Evolutionary conservation across 92 coral and sea anemone genomes (phyloP).

Genomic region (Paragorgia papillata): DNA sequence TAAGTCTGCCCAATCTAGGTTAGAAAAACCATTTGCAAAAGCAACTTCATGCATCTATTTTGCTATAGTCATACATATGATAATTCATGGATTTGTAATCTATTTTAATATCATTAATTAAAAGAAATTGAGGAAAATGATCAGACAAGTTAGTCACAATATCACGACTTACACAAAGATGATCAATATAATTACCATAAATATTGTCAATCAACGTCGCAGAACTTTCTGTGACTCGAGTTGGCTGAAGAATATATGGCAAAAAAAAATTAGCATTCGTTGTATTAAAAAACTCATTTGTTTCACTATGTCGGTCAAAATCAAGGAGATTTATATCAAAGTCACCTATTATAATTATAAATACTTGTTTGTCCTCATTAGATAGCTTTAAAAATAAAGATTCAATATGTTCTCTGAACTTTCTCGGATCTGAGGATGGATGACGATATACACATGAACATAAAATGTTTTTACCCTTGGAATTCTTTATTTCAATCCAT

Average conservation of each 20-base stretch:
- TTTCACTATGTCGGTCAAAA: conserved; percentile 22
- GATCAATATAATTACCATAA: conserved; percentile 29
- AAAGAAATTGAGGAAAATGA: conserved; percentile 48
- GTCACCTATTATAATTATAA: conserved; percentile 26
- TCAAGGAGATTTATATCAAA: conserved; percentile 35
- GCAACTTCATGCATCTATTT: conserved; percentile 38
- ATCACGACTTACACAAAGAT: conserved; percentile 41
- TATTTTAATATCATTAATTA: conserved; percentile 38
- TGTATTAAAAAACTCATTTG: conserved; percentile 26
- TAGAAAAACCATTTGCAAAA: conserved; percentile 18
- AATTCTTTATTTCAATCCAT: conserved; percentile 43
- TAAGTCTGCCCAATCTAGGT: conserved; percentile 27
- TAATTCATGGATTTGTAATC: conserved; percentile 43
- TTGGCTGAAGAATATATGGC: conserved; percentile 12
- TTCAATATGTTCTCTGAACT: conserved; percentile 38
- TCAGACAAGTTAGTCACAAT: conserved; percentile 48
- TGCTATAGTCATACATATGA: conserved; percentile 38
- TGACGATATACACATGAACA: conserved; percentile 42
- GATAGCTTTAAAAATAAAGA: conserved; percentile 34
- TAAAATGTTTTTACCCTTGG: conserved; percentile 27
- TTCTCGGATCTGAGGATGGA: conserved; percentile 37
- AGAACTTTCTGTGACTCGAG: conserved; percentile 42
- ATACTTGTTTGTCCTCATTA: too few relatives aligned
- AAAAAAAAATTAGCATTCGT: conserved; percentile 18
- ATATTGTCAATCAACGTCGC: conserved; percentile 47